phyloP scores from a whole-genome alignment of 2,113 vertebrate genomes.

The Erythrolamprus reginae region DNA sequence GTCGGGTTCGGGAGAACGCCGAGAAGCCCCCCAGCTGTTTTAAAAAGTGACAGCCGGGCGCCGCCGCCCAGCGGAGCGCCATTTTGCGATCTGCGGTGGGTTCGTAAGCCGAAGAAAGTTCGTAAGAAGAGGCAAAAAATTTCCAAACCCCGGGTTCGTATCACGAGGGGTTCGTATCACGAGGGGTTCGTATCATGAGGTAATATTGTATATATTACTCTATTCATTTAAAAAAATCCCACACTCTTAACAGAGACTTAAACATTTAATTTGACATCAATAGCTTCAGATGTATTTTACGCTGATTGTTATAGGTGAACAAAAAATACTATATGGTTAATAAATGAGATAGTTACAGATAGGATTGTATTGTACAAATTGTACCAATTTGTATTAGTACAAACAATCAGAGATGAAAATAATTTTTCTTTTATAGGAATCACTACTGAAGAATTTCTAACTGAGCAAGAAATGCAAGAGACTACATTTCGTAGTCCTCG shows the following conservation, averaged over 20 bases:
- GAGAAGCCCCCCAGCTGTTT: no score
- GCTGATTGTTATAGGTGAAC: neutral
- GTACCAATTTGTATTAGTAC: neutral
- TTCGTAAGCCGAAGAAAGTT: no score
- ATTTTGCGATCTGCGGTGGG: no score
- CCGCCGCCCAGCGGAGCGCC: no score
- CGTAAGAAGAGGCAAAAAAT: no score
- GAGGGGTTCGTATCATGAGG: no score
- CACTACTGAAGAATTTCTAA: conserved; percentile 63
- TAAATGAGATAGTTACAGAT: neutral
- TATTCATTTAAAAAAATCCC: neutral
- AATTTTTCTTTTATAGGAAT: conserved; percentile 50
- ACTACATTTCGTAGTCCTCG: conserved; percentile 54
- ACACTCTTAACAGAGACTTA: neutral
- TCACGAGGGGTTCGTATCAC: no score
- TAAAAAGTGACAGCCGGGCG: no score
- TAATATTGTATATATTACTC: neutral
- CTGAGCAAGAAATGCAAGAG: conserved; percentile 64
- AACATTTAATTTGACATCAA: neutral
- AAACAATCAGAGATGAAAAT: neutral
- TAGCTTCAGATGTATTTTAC: neutral
- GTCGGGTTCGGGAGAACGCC: no score
- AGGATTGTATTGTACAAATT: no score
- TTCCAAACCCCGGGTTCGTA: no score
- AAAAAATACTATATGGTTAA: neutral